A percentile compares a stretch with the other conserved stretches of the same genome.
Evolutionary conservation across 2,888 invertebrate species (phyloP).

Genomic region (Phanerotoma sp.): DNA sequence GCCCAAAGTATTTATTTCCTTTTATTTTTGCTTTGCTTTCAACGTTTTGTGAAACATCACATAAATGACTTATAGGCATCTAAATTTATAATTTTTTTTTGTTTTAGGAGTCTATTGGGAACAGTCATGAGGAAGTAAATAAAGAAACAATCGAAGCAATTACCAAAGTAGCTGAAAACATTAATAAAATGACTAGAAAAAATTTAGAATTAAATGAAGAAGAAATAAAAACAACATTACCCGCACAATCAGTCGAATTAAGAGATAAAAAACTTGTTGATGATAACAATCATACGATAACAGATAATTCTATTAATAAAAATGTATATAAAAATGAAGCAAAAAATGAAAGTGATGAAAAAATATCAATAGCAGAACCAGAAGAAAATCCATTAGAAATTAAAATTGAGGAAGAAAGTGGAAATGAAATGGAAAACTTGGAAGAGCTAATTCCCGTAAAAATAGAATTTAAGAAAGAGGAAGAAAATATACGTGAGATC

Average conservation of each 20-base stretch:
- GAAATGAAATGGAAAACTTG: too few species aligned
- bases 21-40: too few species aligned
- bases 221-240: constrained; percentile 15
- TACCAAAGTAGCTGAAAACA: constrained; percentile 41
- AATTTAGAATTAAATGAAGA: constrained; percentile 26
- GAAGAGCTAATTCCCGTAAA: constrained; percentile 34
- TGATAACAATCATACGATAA: not conserved
- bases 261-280: not conserved
- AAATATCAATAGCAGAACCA: too few species aligned
- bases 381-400: too few species aligned
- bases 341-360: not conserved
- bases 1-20: constrained; percentile 33
- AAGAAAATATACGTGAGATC: constrained; percentile 60
- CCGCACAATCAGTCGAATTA: not conserved
- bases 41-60: not conserved
- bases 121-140: constrained; percentile 11
- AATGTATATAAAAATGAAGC: not conserved
- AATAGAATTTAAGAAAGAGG: constrained; percentile 60
- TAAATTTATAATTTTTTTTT: not conserved
- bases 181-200: constrained; percentile 41
- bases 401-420: not conserved
- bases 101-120: constrained; percentile 29
- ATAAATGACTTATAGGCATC: too few species aligned
- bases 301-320: not conserved
- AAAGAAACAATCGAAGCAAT: constrained; percentile 38